Percentiles rank a stretch among this genome's conserved stretches.
Conservation (phyloP, 2,113 vertebrate genomes). For the Pantherophis guttatus region DNA sequence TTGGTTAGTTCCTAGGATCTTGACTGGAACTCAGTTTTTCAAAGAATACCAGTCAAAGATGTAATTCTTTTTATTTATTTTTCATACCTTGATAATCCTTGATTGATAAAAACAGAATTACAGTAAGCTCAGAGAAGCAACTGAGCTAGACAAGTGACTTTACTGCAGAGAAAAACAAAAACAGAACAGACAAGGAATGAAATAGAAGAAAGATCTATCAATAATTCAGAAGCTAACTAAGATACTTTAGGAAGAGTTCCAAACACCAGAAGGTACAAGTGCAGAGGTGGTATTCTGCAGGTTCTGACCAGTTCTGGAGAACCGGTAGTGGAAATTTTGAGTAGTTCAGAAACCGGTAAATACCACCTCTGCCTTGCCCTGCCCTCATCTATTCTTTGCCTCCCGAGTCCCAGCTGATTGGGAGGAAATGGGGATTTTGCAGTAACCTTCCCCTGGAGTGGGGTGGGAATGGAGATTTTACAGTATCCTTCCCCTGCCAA, state of each 20-base stretch:
- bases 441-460: too few species aligned
- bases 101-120: not conserved
- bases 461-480: too few species aligned
- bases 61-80: not conserved
- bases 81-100: not conserved
- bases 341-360: too few species aligned
- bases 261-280: not conserved
- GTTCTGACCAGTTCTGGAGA: too few species aligned
- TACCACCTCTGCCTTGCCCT: too few species aligned
- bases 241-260: not conserved
- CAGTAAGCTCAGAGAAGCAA: not conserved
- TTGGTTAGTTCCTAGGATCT: not conserved
- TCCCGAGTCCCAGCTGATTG: too few species aligned
- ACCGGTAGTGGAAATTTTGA: too few species aligned
- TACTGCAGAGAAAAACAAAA: not conserved
- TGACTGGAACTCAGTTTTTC: not conserved
- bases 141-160: not conserved
- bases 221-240: not conserved
- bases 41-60: not conserved
- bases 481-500: too few species aligned
- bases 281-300: too few species aligned
- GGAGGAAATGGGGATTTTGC: too few species aligned
- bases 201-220: not conserved
- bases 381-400: too few species aligned
- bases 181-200: not conserved